A percentile compares a stretch with the other conserved stretches of the same genome.
Conservation (phyloP, 2,888 invertebrate genomes). For the Girardia tigrina region DNA sequence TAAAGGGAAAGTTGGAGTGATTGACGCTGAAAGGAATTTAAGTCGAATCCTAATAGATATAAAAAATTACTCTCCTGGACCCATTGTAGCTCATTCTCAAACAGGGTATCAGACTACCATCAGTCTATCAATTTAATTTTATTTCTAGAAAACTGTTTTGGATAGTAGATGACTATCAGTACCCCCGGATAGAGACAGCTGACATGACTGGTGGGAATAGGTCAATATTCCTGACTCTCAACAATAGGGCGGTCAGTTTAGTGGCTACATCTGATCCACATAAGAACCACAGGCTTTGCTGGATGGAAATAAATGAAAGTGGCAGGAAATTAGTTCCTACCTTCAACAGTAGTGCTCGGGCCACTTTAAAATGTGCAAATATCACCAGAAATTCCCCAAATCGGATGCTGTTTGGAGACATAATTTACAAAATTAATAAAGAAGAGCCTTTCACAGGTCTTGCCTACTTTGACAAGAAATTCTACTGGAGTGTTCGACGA, state of each 20-base stretch:
- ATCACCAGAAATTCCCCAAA: not conserved
- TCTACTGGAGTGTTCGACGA: not conserved
- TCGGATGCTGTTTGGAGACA: not conserved
- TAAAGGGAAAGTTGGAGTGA: not conserved
- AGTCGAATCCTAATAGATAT: not conserved
- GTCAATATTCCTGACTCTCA: not conserved
- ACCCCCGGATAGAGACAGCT: not conserved
- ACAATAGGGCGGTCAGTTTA: not conserved
- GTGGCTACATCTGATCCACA: not conserved
- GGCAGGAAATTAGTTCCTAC: not conserved
- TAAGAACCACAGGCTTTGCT: not conserved
- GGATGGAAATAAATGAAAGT: not conserved
- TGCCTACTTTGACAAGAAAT: not conserved
- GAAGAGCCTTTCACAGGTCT: not conserved
- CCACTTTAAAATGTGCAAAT: not conserved
- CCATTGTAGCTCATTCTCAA: not conserved
- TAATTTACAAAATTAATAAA: not conserved
- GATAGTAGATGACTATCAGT: not conserved
- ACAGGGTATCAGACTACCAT: not conserved
- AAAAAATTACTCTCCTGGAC: not conserved
- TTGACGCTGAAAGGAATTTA: not conserved
- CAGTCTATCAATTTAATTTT: not conserved
- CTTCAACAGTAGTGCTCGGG: not conserved
- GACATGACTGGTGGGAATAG: not conserved
- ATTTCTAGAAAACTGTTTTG: not conserved